Evolutionary conservation across 2,888 invertebrate species (phyloP).

Genomic region (Melieria crassipennis): DNA sequence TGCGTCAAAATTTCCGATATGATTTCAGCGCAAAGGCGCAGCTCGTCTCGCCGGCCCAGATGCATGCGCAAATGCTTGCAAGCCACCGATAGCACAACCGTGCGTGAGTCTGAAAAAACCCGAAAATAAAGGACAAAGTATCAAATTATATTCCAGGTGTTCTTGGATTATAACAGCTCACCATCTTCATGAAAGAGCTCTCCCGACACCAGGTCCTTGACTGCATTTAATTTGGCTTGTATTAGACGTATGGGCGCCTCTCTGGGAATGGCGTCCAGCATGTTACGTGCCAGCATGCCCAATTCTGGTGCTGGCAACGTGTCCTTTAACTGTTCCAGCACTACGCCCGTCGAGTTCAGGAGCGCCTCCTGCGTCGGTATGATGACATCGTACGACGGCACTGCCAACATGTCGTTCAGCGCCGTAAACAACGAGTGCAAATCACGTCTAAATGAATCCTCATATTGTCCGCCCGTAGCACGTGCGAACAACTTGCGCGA

Average conservation of each 20-base stretch:
- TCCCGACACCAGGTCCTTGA: conserved; percentile 81
- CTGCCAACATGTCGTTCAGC: conserved; percentile 79
- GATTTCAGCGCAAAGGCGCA: conserved; percentile 86
- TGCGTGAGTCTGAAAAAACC: conserved; percentile 77
- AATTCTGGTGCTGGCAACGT: conserved; percentile 81
- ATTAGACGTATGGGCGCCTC: conserved; percentile 74
- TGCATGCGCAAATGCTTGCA: conserved; percentile 88
- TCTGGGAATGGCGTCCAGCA: conserved; percentile 76
- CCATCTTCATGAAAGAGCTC: conserved; percentile 79
- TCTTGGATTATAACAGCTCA: conserved; percentile 49
- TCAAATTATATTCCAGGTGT: too few species aligned
- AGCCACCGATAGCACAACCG: conserved; percentile 82
- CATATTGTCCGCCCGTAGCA: conserved; percentile 88
- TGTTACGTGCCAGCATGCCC: conserved; percentile 80
- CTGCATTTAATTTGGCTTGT: conserved; percentile 83
- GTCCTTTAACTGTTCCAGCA: conserved; percentile 81
- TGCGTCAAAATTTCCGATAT: conserved; percentile 82
- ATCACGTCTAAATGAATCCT: conserved; percentile 86
- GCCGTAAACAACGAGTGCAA: conserved; percentile 83
- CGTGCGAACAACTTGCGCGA: conserved; percentile 84
- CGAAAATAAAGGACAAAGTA: not conserved
- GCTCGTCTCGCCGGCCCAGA: conserved; percentile 81
- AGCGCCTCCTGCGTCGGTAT: conserved; percentile 84
- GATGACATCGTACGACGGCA: conserved; percentile 77
- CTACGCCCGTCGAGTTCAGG: conserved; percentile 82